phyloP scores from a whole-genome alignment of 2,888 invertebrate genomes.

The Chaitophorus viminalis region DNA sequence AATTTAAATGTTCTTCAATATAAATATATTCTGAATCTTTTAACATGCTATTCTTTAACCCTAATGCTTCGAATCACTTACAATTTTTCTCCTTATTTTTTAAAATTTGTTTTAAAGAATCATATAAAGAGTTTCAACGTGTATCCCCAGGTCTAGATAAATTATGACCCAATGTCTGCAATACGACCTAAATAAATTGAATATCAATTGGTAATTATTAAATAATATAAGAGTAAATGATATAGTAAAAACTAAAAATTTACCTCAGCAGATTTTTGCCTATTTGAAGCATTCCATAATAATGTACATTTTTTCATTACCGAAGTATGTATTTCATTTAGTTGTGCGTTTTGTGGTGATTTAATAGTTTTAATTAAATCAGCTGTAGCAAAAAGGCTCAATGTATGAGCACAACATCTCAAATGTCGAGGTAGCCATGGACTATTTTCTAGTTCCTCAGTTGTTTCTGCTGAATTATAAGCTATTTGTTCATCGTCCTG shows the following conservation, averaged over 20 bases:
- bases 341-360: conserved; percentile 1
- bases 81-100: conserved; percentile 23
- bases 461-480: conserved; percentile 1
- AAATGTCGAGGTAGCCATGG: conserved; percentile 35
- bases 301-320: conserved; percentile 39
- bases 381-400: conserved; percentile 26
- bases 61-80: conserved; percentile 15
- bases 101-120: conserved; percentile 24
- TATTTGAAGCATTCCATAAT: conserved; percentile 30
- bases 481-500: no score
- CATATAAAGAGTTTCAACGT: conserved; percentile 26
- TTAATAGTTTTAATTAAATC: conserved; percentile 37
- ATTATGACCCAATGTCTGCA: conserved; percentile 14
- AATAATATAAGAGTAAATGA: conserved; percentile 12
- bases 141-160: conserved; percentile 31
- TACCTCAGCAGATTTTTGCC: conserved; percentile 35
- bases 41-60: conserved; percentile 16
- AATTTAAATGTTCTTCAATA: conserved; percentile 30
- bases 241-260: conserved; percentile 14
- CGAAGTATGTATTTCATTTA: conserved; percentile 19
- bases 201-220: conserved; percentile 10
- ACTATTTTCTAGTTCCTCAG: background rate
- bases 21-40: conserved; percentile 28
- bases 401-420: conserved; percentile 27
- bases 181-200: conserved; percentile 2